These are phyloP conservation scores for Cercopithecus mona DNA, from an alignment of 2,113 vertebrate genomes.

Conservation along the genomic window DNA sequence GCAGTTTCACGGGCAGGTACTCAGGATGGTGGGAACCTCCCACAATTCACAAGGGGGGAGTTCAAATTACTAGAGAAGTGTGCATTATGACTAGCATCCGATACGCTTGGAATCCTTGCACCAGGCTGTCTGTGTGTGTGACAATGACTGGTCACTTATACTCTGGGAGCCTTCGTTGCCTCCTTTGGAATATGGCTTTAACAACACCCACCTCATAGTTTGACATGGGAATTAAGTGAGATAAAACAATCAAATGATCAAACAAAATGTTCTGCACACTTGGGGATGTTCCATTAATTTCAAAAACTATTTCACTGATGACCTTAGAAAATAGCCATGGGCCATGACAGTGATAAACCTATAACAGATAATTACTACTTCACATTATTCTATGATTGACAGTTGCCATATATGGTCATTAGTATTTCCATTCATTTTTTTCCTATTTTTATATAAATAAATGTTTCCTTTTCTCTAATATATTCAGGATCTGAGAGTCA, in stretches of 20 bases:
- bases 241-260: not conserved
- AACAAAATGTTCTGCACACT: not conserved
- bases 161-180: not conserved
- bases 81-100: rapidly evolving
- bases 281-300: not conserved
- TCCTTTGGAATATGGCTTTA: not conserved
- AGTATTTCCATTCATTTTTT: not conserved
- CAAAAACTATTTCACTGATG: not conserved
- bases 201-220: not conserved
- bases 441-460: not conserved
- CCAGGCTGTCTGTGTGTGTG: not conserved
- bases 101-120: not conserved
- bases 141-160: not conserved
- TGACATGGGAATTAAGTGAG: not conserved
- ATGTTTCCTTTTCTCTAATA: not conserved
- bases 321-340: not conserved
- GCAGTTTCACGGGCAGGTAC: not conserved
- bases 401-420: not conserved
- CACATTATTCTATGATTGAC: not conserved
- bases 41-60: not conserved
- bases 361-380: not conserved
- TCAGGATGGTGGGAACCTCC: too few species aligned
- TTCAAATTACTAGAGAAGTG: too few species aligned
- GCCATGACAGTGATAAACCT: too few species aligned
- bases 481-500: not conserved